Base-by-base conservation (phyloP, 2,888 invertebrate species). In the Lasius platythorax region DNA sequence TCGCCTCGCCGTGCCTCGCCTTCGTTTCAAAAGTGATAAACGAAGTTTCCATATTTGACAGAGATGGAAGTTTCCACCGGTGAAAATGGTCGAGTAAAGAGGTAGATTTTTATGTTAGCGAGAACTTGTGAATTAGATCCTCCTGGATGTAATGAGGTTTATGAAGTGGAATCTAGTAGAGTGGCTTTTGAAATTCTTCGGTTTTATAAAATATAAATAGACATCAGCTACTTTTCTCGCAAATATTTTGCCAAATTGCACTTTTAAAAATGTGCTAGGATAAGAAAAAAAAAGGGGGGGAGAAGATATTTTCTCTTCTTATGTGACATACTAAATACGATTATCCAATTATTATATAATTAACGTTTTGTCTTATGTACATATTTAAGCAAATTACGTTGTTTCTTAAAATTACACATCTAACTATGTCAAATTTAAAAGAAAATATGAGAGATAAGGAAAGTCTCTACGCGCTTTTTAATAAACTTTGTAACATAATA, bases 321-420 rank as follows among this genome's bases (percentile, higher is more conserved):
- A 6, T 9, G 37, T 37, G n/a, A 64, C 2, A n/a, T 11, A 61
- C 12, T 46, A 64, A 23, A 18, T 43, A 64, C n/a, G n/a, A 75
- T 75, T 64, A 46, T 74, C n/a, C 43, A 63, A 46, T 63, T 74
- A 74, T 74, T 64, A 75, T 66, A n/a, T 23, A 75, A 73, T 75
- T 66, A 43, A 23, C 3, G 9, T 66, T 15, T 33, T 46, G 15
- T 50, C 11, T 18, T 12, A 11, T 18, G 46, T 75, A 33, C 23
- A 46, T 50, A 53, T 33, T 37, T 5, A 2, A 46, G 46, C 33
- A 46, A 64, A 74, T 43, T 30, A 3, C n/a, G 23, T 63, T 74
- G 37, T 46, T 74, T 15, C 15, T 40, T 64, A 23, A 64, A 64
- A 40, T 73, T 46, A 46, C n/a, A 64, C 33, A 37, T 75, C 33